phyloP scores from a whole-genome alignment of 2,888 invertebrate genomes.

The Encarsia formosa region DNA sequence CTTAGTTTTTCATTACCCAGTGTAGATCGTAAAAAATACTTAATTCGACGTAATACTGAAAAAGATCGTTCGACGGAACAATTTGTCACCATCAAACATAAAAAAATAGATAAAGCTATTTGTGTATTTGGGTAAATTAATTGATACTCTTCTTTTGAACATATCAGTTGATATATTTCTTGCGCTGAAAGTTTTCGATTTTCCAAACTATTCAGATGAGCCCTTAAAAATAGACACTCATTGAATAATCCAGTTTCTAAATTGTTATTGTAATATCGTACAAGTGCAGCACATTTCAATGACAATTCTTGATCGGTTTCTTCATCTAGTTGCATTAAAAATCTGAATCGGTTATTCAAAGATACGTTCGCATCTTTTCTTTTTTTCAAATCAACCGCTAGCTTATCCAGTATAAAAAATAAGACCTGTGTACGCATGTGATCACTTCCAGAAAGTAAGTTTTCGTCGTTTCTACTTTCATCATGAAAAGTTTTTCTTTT shows the following conservation, averaged over 20 bases:
- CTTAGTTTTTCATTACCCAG: no score
- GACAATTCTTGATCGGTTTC: slow-evolving; percentile 5
- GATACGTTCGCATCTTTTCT: not conserved
- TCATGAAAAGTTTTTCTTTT: slow-evolving; percentile 11
- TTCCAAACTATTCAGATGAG: no score
- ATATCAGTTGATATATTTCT: no score
- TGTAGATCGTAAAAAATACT: no score
- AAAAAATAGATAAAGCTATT: no score
- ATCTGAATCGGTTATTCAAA: not conserved
- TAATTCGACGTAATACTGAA: no score
- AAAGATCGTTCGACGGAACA: no score
- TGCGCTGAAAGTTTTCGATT: no score
- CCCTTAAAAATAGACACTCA: slow-evolving; percentile 9
- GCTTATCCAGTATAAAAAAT: not conserved
- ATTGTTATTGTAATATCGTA: slow-evolving; percentile 4
- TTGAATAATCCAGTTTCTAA: not conserved
- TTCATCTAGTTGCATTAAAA: not conserved
- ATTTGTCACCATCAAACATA: no score
- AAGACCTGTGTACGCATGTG: not conserved
- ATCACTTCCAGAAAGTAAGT: not conserved
- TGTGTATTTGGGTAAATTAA: no score
- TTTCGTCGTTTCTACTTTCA: not conserved
- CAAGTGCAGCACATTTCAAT: slow-evolving; percentile 4
- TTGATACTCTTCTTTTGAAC: no score
- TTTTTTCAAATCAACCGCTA: not conserved